Base-by-base conservation (phyloP, 2,888 invertebrate genomes). In the Teinopalpus imperialis region DNA sequence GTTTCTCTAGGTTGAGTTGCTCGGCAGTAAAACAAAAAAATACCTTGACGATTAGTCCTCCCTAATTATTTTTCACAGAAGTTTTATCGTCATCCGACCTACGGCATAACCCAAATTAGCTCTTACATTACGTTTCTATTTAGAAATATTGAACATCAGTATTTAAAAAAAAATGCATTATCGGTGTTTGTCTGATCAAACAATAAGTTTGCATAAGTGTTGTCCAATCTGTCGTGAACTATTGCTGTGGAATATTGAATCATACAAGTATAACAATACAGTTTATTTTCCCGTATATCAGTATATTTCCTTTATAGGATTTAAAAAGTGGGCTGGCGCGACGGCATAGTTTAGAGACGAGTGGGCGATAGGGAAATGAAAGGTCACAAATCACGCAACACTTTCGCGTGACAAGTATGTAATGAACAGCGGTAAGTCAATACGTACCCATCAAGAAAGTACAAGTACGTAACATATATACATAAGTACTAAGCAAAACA, bases 381-480 rank as follows among this genome's bases (percentile, higher is more conserved):
- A 77, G 74, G 76, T 76, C 71, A 68, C 50, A 54, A 60, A 54
- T 69, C 67, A 75, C 63, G 65, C 70, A 74, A 76, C 65, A 67
- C 71, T 74, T 74, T 78, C 74, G 62, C 67, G 55, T 43, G 48
- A 51, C 56, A 50, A 51, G 39, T 49, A 52, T 49, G 53, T 46
- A 49, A 49, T 9, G 34, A 36, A 36, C 43, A 46, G 45, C 39
- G 41, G 30, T 37, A 26, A 43, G 30, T 35, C 27, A 39, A 32
- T 37, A 31, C 10, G 21, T 35, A 13, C n/a, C n/a, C n/a, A n/a
- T n/a, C n/a, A n/a, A n/a, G n/a, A n/a, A n/a, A n/a, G n/a, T n/a
- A n/a, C n/a, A n/a, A n/a, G n/a, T n/a, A n/a, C n/a, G n/a, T n/a
- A n/a, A n/a, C n/a, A n/a, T n/a, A n/a, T n/a, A n/a, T n/a, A n/a